Conservation (phyloP, 2,113 vertebrate species). For the Empidonax alnorum region DNA sequence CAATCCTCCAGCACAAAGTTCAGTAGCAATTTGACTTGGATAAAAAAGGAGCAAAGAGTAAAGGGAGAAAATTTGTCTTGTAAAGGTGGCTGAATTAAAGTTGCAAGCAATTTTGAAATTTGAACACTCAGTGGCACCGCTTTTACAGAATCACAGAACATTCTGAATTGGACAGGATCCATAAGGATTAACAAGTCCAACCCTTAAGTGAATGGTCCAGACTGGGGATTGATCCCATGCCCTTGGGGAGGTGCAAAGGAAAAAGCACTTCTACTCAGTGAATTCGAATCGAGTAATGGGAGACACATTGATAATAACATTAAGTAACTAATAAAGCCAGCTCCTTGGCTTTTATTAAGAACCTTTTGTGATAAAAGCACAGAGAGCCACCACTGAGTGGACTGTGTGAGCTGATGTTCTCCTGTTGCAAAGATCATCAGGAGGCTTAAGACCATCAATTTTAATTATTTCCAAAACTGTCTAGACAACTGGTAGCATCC, state of each 20-base stretch:
- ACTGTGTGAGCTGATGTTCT: not conserved
- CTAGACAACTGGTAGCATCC: not conserved
- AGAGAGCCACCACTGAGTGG: not conserved
- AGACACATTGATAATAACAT: not conserved
- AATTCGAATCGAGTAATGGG: not conserved
- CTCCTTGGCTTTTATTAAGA: conserved; percentile 1
- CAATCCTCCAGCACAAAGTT: not conserved
- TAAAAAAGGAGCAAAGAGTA: not conserved
- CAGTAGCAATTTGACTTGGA: not conserved
- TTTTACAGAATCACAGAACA: not conserved
- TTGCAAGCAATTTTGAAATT: not conserved
- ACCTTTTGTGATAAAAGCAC: not conserved
- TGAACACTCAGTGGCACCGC: not conserved
- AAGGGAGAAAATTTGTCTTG: not conserved
- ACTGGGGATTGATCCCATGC: not conserved
- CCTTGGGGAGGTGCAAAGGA: not conserved
- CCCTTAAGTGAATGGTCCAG: not conserved
- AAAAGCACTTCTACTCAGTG: not conserved
- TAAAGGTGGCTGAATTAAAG: not conserved
- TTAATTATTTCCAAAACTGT: conserved; percentile 3
- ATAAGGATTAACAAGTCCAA: not conserved
- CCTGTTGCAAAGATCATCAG: not conserved
- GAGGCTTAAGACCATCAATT: not conserved
- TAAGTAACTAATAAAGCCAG: not conserved
- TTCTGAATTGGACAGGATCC: not conserved